Evolutionary conservation across 2,888 invertebrate species (phyloP).

Genomic region (Chaetogeoica ovagalla): DNA sequence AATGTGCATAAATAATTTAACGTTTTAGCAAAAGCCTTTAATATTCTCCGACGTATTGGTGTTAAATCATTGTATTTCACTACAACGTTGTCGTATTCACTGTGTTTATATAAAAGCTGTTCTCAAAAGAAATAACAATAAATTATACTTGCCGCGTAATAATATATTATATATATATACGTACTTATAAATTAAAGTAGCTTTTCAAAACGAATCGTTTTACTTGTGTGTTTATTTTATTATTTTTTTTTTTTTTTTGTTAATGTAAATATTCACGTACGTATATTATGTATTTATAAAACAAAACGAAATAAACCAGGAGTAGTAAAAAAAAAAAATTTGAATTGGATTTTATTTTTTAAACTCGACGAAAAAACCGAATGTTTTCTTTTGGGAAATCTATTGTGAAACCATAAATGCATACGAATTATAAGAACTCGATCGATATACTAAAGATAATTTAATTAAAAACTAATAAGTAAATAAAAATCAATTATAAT

Average conservation of each 20-base stretch:
- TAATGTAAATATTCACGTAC: neutral
- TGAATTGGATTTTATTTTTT: too few relatives aligned
- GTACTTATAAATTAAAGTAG: conserved; percentile 4
- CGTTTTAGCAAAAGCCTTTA: conserved; percentile 20
- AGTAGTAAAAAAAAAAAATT: too few relatives aligned
- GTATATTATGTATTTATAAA: too few relatives aligned
- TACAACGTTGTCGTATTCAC: neutral
- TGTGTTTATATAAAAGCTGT: neutral
- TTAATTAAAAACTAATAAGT: too few relatives aligned
- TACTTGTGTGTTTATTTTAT: too few relatives aligned
- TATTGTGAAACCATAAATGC: too few relatives aligned
- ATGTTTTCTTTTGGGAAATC: too few relatives aligned
- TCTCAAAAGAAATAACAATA: conserved; percentile 16
- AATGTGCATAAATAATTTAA: conserved; percentile 37
- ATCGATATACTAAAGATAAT: too few relatives aligned
- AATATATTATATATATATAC: neutral
- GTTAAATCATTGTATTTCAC: conserved; percentile 23
- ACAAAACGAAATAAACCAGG: too few relatives aligned
- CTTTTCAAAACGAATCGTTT: neutral
- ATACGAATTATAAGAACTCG: too few relatives aligned
- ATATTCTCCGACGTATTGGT: conserved; percentile 40
- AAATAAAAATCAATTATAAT: too few relatives aligned
- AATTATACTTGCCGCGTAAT: neutral
- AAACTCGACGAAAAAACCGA: too few relatives aligned
- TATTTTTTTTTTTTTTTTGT: neutral